These are phyloP conservation scores for Aphelenchoides bicaudatus DNA, from an alignment of 2,888 invertebrate genomes.

Conservation along the genomic window DNA sequence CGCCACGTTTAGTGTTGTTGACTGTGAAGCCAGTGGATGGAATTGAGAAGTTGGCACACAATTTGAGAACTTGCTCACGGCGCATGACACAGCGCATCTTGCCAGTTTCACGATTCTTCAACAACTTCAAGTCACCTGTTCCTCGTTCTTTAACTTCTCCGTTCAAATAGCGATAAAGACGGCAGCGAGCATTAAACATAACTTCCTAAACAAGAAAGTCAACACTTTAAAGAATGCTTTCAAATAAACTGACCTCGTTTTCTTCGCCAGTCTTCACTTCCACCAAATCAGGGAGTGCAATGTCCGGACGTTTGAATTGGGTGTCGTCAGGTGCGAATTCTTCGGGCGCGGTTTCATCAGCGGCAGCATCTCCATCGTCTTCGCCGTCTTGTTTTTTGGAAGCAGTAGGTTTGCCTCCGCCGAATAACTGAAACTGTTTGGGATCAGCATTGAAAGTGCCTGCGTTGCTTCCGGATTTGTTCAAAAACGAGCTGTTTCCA, in stretches of 20 bases:
- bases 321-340: conserved; percentile 31
- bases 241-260: too few species aligned
- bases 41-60: conserved; percentile 58
- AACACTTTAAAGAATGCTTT: not conserved
- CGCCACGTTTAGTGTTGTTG: not conserved
- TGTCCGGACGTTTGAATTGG: conserved; percentile 47
- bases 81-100: conserved; percentile 77
- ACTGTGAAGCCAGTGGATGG: not conserved
- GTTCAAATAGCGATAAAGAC: conserved; percentile 61
- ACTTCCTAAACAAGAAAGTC: too few species aligned
- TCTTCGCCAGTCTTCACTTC: conserved; percentile 60
- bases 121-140: conserved; percentile 64
- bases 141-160: conserved; percentile 64
- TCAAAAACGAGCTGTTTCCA: not conserved
- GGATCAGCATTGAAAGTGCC: conserved; percentile 7
- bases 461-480: not conserved
- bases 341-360: conserved; percentile 21
- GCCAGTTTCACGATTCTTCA: conserved; percentile 70
- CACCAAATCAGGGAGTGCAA: conserved; percentile 52
- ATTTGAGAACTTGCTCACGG: conserved; percentile 71
- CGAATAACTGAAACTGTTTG: not conserved
- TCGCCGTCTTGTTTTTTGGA: too few species aligned
- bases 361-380: conserved; percentile 24
- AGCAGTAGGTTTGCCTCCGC: not conserved
- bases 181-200: conserved; percentile 61